Percentiles rank a stretch among this genome's conserved stretches.
These are phyloP conservation scores for Crotalus helleri DNA, from an alignment of 2,113 vertebrate genomes.

Conservation along the genomic window DNA sequence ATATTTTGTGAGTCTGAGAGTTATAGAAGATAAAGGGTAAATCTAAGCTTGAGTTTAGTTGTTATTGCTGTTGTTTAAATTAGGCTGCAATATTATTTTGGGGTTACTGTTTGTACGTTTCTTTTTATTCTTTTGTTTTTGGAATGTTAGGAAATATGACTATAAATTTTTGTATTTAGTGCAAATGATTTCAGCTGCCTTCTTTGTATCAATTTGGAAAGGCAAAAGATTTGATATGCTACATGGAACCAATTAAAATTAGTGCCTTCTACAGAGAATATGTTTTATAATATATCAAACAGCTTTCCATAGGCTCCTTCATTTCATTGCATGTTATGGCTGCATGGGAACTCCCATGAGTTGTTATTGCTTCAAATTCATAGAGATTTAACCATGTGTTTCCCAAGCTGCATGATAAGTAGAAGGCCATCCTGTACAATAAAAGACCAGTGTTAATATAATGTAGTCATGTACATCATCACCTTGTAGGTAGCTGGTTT, in stretches of 20 bases:
- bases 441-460: background rate
- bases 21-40: background rate
- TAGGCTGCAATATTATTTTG: background rate
- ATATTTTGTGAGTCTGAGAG: background rate
- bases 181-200: background rate
- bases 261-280: background rate
- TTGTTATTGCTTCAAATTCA: background rate
- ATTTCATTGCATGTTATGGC: background rate
- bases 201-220: background rate
- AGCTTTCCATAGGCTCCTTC: background rate
- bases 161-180: background rate
- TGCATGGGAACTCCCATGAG: background rate
- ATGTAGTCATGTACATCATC: background rate
- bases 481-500: background rate
- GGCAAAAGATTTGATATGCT: background rate
- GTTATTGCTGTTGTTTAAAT: background rate
- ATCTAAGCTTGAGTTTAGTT: background rate
- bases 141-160: background rate
- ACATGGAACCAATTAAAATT: background rate
- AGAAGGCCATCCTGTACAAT: background rate
- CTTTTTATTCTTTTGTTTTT: background rate
- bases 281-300: slow-evolving; percentile 9
- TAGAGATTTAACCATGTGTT: background rate
- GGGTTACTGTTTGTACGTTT: background rate
- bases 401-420: background rate